phyloP scores from a whole-genome alignment of 2,888 invertebrate species.

The Temnothorax unifasciatus region DNA sequence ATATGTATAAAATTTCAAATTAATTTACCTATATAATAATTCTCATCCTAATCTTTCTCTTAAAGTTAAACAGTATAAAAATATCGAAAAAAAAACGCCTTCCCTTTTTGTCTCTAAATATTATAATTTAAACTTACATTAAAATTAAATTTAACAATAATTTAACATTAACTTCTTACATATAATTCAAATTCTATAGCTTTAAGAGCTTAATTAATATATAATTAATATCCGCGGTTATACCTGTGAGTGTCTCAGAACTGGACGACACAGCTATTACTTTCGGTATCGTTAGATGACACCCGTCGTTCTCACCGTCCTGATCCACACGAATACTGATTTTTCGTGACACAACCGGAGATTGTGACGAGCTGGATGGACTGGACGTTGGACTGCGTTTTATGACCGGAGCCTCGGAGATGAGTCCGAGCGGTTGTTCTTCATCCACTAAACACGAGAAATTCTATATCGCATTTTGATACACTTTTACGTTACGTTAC shows the following conservation, averaged over 20 bases:
- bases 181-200: not conserved
- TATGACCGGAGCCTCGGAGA: conserved; percentile 83
- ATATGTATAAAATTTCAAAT: not conserved
- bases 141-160: conserved; percentile 6
- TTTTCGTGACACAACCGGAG: conserved; percentile 81
- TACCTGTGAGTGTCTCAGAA: conserved; percentile 93
- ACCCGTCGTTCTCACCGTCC: conserved; percentile 88
- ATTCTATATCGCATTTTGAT: not conserved
- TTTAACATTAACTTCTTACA: not conserved
- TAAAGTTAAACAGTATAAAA: not conserved
- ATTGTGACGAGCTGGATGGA: conserved; percentile 66
- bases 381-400: conserved; percentile 78
- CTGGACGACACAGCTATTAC: conserved; percentile 92
- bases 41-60: not conserved
- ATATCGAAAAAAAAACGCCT: not conserved
- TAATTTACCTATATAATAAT: not conserved
- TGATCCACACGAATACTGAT: conserved; percentile 86
- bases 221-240: not conserved
- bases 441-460: conserved; percentile 86
- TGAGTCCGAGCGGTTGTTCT: conserved; percentile 84
- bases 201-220: not conserved
- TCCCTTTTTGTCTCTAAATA: not conserved
- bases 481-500: not conserved
- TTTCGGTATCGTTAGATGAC: conserved; percentile 91
- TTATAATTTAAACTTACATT: not conserved